phyloP scores from a whole-genome alignment of 2,888 invertebrate species.

The Drosophila incognita region DNA sequence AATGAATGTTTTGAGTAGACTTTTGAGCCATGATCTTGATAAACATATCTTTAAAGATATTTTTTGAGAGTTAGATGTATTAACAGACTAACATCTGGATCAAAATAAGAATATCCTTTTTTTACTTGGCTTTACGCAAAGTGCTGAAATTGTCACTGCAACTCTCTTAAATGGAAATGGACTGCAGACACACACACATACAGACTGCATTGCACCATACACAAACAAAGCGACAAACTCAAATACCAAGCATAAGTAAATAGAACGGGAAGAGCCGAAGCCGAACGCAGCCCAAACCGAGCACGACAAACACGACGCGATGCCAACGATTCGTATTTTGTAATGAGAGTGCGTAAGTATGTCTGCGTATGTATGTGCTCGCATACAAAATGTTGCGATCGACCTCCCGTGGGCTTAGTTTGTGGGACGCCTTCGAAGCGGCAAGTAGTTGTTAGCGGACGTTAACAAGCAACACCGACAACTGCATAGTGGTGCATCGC shows the following conservation, averaged over 20 bases:
- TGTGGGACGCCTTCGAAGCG: slow-evolving; percentile 79
- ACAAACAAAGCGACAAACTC: slow-evolving; percentile 10
- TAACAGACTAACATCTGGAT: background rate
- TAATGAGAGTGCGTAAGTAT: slow-evolving; percentile 51
- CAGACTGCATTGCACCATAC: slow-evolving; percentile 33
- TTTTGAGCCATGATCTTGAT: slow-evolving; percentile 12
- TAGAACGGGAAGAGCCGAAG: slow-evolving; percentile 66
- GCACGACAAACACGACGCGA: slow-evolving; percentile 13
- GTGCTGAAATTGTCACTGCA: slow-evolving; percentile 42
- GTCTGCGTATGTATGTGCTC: slow-evolving; percentile 31
- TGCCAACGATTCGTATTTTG: slow-evolving; percentile 38
- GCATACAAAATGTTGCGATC: slow-evolving; percentile 78
- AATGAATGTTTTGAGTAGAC: background rate
- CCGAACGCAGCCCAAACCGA: slow-evolving; percentile 42
- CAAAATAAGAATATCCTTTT: background rate
- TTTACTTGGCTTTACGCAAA: background rate
- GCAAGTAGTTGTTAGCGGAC: slow-evolving; percentile 73
- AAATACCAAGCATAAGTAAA: slow-evolving; percentile 52
- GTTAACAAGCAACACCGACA: slow-evolving; percentile 37
- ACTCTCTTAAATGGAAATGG: slow-evolving; percentile 59
- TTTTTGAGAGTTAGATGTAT: background rate
- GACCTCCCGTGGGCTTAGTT: slow-evolving; percentile 78
- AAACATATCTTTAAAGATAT: background rate
- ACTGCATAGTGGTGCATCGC: slow-evolving; percentile 34
- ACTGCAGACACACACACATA: slow-evolving; percentile 24